Conservation (phyloP, 1,140 invertebrate genomes). For the Leptinotarsa undecemlineata region DNA sequence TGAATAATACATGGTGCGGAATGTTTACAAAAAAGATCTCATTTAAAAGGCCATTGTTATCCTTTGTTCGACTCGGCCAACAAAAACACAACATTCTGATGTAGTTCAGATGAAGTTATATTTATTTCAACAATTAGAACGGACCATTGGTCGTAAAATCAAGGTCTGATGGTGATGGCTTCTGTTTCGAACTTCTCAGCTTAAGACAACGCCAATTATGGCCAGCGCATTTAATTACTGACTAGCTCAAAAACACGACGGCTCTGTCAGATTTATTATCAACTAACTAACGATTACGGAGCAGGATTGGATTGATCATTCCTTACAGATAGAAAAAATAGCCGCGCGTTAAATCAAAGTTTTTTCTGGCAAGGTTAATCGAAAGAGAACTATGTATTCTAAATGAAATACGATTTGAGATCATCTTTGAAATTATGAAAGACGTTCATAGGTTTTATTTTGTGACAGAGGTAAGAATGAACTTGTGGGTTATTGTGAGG, state of each 20-base stretch:
- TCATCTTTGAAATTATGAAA: too few relatives aligned
- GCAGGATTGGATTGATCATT: conserved; percentile 4
- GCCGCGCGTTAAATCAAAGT: too few relatives aligned
- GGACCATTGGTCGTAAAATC: conserved; percentile 12
- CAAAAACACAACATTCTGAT: conserved; percentile 39
- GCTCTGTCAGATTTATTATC: conserved; percentile 31
- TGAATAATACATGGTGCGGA: conserved; percentile 41
- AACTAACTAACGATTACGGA: conserved; percentile 17
- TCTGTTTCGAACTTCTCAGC: conserved; percentile 30
- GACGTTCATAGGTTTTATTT: too few relatives aligned
- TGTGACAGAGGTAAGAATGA: too few relatives aligned
- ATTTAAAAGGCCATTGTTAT: conserved; percentile 40
- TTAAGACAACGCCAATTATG: conserved; percentile 38
- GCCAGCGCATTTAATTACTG: conserved; percentile 27
- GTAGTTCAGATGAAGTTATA: conserved; percentile 45
- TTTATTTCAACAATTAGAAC: conserved; percentile 45
- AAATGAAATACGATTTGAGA: too few relatives aligned
- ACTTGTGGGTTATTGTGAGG: too few relatives aligned
- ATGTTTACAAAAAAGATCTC: conserved; percentile 37
- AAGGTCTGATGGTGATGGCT: conserved; percentile 8
- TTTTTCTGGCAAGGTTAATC: too few relatives aligned
- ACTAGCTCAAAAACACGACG: conserved; percentile 27
- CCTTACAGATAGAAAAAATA: background rate
- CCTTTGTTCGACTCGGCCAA: conserved; percentile 37
- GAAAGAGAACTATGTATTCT: too few relatives aligned